A percentile compares a stretch with the other conserved stretches of the same genome.
Conservation (phyloP, 2,113 vertebrate species). For the Gymnarchus niloticus region DNA sequence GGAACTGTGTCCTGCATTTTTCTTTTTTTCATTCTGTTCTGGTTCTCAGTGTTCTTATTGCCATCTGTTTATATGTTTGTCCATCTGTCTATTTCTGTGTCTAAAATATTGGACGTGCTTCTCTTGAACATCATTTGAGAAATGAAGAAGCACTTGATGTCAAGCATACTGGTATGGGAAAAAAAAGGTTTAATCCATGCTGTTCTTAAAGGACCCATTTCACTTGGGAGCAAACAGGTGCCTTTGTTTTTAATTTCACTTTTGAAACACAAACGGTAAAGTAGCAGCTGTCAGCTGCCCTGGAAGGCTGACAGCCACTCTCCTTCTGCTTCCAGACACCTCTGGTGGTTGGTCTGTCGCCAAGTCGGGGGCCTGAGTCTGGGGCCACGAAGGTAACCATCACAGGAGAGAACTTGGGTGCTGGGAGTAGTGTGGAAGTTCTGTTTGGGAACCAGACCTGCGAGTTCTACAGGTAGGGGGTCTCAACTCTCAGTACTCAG, state of each 20-base stretch:
- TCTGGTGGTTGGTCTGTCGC: slow-evolving; percentile 74
- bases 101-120: slow-evolving; percentile 23
- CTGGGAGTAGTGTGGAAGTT: slow-evolving; percentile 79
- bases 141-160: background rate
- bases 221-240: background rate
- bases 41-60: slow-evolving; percentile 27
- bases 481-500: background rate
- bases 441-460: slow-evolving; percentile 89
- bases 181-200: background rate
- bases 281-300: background rate
- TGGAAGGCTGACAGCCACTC: background rate
- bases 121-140: slow-evolving; percentile 54
- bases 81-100: slow-evolving; percentile 42
- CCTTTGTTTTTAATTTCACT: background rate
- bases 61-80: slow-evolving; percentile 48
- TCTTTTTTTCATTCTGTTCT: slow-evolving; percentile 12
- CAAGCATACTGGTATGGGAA: background rate
- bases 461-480: slow-evolving; percentile 76
- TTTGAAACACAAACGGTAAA: background rate
- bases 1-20: background rate
- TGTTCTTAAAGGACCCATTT: background rate
- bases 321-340: slow-evolving; percentile 67
- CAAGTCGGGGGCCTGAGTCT: slow-evolving; percentile 84
- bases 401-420: slow-evolving; percentile 79
- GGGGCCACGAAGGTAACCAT: slow-evolving; percentile 95